These are phyloP conservation scores for Oscheius onirici DNA, from an alignment of 2,888 invertebrate genomes.

Conservation along the genomic window DNA sequence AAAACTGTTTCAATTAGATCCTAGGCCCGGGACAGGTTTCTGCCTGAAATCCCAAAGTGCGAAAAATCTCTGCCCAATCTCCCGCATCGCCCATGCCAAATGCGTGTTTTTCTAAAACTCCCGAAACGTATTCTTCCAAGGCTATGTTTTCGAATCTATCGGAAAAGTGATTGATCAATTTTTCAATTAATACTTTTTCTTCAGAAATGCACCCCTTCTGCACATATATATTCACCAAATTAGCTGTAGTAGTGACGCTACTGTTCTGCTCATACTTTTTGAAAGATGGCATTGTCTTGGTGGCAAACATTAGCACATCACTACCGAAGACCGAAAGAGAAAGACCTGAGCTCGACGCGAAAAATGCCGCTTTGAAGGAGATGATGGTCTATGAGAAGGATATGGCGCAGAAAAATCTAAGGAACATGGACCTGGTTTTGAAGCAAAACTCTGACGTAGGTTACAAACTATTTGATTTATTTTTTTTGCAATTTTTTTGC, in stretches of 20 bases:
- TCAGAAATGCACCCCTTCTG: constrained; percentile 3
- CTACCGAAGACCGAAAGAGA: not conserved
- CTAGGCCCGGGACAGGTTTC: no score
- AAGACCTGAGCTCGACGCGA: not conserved
- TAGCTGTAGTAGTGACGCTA: not conserved
- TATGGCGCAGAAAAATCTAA: not conserved
- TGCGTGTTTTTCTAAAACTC: no score
- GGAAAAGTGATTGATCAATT: no score
- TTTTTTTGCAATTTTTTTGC: not conserved
- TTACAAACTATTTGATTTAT: not conserved
- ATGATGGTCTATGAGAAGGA: constrained; percentile 9
- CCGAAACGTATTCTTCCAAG: no score
- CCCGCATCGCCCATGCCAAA: no score
- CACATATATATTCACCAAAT: constrained; percentile 11
- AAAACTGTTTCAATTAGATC: no score
- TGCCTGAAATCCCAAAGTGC: no score
- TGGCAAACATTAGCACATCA: not conserved
- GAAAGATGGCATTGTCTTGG: not conserved
- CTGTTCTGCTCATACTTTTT: not conserved
- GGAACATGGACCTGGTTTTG: constrained; percentile 10
- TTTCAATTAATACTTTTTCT: not conserved
- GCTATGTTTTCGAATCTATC: no score
- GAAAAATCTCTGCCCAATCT: no score
- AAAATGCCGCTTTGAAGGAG: constrained; percentile 1
- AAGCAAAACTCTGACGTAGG: constrained; percentile 22